Percentiles rank a stretch among this genome's conserved stretches.
These are phyloP conservation scores for Galaxias olidus DNA, from an alignment of 2,797 vertebrate genomes.

Conservation along the genomic window DNA sequence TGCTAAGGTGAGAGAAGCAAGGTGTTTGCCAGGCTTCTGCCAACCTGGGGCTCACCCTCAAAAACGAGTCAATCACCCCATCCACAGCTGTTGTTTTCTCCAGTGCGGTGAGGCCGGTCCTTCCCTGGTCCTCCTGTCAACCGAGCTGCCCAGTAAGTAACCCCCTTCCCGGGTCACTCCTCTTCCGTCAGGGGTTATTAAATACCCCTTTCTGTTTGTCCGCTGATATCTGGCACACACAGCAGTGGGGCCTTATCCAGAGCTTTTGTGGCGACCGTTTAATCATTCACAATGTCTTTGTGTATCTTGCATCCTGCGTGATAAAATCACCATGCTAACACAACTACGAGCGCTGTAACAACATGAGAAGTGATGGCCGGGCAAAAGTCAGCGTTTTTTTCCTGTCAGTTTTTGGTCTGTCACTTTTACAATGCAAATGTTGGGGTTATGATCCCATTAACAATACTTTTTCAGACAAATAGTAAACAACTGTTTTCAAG, in stretches of 20 bases:
- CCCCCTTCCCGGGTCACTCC: slow-evolving; percentile 16
- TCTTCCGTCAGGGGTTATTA: slow-evolving; percentile 41
- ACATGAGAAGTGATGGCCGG: slow-evolving; percentile 40
- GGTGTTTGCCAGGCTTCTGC: slow-evolving; percentile 55
- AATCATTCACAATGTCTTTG: slow-evolving; percentile 68
- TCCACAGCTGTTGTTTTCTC: slow-evolving; percentile 70
- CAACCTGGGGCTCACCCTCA: slow-evolving; percentile 44
- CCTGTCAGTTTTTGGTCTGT: neutral
- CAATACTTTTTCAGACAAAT: neutral
- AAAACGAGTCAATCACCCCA: slow-evolving; percentile 49
- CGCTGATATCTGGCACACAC: slow-evolving; percentile 55
- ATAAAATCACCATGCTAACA: slow-evolving; percentile 57
- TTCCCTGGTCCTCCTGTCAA: slow-evolving; percentile 16
- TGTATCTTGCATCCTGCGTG: slow-evolving; percentile 53
- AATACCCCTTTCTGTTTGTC: slow-evolving; percentile 59
- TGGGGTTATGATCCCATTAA: too few species aligned
- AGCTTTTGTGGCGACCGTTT: slow-evolving; percentile 57
- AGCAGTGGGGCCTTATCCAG: slow-evolving; percentile 49
- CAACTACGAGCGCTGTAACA: slow-evolving; percentile 40
- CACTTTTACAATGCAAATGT: slow-evolving; percentile 17
- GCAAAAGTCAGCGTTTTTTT: slow-evolving; percentile 9
- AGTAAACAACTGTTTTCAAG: neutral
- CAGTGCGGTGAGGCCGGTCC: neutral
- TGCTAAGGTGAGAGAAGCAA: slow-evolving; percentile 56
- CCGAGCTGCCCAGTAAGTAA: slow-evolving; percentile 40